Percentiles rank a stretch among this genome's conserved stretches.
phyloP scores from a whole-genome alignment of 37 sponge, comb jelly and placozoan species.

The Bolinopsis microptera region DNA sequence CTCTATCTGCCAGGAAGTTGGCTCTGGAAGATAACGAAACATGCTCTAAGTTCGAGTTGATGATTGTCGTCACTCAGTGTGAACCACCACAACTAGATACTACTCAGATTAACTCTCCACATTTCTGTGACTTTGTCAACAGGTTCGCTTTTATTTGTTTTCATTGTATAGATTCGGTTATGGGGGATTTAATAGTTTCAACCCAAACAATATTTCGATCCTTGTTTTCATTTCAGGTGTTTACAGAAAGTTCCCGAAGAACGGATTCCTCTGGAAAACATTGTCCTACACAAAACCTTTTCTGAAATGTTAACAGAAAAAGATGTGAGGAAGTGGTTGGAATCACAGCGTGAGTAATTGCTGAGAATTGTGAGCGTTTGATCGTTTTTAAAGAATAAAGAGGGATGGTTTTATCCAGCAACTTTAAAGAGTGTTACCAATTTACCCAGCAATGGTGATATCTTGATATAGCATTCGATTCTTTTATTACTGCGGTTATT shows the following conservation, averaged over 20 bases:
- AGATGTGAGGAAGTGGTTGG: not conserved
- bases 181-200: too few species aligned
- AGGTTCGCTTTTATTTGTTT: too few species aligned
- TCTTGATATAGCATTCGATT: too few species aligned
- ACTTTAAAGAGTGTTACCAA: too few species aligned
- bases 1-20: not conserved
- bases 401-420: too few species aligned
- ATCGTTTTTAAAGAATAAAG: too few species aligned
- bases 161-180: too few species aligned
- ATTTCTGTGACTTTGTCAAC: constrained; percentile 4
- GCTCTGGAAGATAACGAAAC: not conserved
- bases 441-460: too few species aligned
- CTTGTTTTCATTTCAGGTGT: constrained; percentile 11
- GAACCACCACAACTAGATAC: constrained; percentile 18
- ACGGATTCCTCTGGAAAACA: not conserved
- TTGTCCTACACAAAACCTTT: not conserved
- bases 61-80: not conserved
- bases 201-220: too few species aligned
- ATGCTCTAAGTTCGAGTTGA: constrained; percentile 16
- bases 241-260: not conserved
- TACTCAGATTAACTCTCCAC: not conserved
- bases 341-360: not conserved
- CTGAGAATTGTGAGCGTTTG: not conserved
- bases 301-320: not conserved
- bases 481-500: too few species aligned